Conservation (phyloP, 35 echinoderm and acorn worm species). For the Heliocidaris tuberculata region DNA sequence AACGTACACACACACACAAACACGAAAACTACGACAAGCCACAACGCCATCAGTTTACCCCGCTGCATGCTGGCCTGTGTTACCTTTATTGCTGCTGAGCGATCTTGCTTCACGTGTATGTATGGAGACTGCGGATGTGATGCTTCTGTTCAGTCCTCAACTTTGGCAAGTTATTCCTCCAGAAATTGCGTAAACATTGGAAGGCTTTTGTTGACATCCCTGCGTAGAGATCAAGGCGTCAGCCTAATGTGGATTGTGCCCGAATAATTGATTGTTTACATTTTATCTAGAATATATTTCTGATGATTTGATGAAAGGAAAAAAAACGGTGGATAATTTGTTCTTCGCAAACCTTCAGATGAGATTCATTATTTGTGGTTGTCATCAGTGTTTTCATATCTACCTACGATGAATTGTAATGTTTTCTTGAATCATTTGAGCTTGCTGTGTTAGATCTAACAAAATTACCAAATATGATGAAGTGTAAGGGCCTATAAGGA, state of each 20-base stretch:
- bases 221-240: background rate
- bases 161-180: background rate
- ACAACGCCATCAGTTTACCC: background rate
- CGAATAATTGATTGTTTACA: background rate
- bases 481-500: too few relatives aligned
- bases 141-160: background rate
- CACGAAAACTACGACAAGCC: background rate
- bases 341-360: background rate
- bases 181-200: constrained; percentile 3
- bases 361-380: background rate
- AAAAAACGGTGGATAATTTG: background rate
- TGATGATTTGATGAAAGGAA: background rate
- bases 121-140: background rate
- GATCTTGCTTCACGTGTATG: background rate
- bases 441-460: too few relatives aligned
- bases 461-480: too few relatives aligned
- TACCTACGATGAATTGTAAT: background rate
- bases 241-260: background rate
- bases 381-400: background rate
- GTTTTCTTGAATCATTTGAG: background rate
- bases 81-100: background rate
- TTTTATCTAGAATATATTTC: background rate
- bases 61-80: background rate
- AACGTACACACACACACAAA: background rate
- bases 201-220: background rate